Evolutionary conservation across 2,797 vertebrate species (phyloP), one percentile per base, ranked within the genome.

Genomic region (Toxotes lorentzi): DNA sequence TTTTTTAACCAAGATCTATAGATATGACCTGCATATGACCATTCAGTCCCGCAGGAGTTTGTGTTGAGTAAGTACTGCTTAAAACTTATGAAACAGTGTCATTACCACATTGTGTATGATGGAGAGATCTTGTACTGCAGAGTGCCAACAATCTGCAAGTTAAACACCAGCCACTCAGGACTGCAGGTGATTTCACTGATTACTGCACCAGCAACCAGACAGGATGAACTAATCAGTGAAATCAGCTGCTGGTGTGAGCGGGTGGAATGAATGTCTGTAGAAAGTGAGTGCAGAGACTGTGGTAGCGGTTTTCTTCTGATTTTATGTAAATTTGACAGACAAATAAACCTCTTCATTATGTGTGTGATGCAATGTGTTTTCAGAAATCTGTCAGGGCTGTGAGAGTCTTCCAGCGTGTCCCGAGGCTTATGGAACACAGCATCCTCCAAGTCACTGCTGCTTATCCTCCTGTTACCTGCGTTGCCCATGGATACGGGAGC

Each of bases 401-500:
- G 27, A 48, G 65, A 48, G 73, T 77, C 81, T 73, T 73, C 50
- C 40, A 70, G 67, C n/a, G 4, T 71, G 74, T 66, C 69, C 63
- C 0, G 7, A 62, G 83, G 70, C 62, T 69, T 19, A 5, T 21
- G 38, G 54, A 16, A 61, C 14, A 13, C 54, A 50, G 51, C 38
- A 11, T 75, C 73, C 76, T 69, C 45, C 23, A 9, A 79, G 50
- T 63, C 62, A 21, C 24, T 14, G 1, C 50, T 7, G 27, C 65
- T 76, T 66, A 73, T 78, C 63, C 87, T 78, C 77, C 73, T 65
- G 81, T 87, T 88, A 87, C 86, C 89, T 85, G 73, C 3, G 89
- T 90, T 91, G 89, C 90, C 84, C 88, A 65, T 86, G 87, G 90
- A 78, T 85, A 92, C 87, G 1, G 66, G 56, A 70, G 58, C 2